Evolutionary conservation across 2,797 vertebrate species (phyloP).

Genomic region (Chiloscyllium punctatum): DNA sequence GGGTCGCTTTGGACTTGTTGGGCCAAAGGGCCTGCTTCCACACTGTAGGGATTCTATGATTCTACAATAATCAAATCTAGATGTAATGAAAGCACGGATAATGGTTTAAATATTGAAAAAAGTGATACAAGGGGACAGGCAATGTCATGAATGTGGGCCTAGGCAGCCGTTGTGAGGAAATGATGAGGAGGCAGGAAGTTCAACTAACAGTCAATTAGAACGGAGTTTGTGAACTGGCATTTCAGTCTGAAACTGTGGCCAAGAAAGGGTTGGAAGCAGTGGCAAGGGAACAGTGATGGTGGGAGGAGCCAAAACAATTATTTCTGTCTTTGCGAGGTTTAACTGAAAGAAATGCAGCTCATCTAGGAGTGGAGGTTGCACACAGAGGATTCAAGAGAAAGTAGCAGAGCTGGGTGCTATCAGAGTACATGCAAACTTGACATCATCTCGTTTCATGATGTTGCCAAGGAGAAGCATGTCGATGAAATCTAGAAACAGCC

Average conservation of each 20-base stretch:
- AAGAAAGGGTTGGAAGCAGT: not conserved
- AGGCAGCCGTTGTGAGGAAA: not conserved
- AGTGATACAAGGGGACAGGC: not conserved
- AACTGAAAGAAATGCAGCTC: not conserved
- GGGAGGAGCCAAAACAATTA: not conserved
- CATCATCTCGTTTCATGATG: not conserved
- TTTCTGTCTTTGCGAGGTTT: not conserved
- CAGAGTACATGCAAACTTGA: not conserved
- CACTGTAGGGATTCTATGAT: not conserved
- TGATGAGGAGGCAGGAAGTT: not conserved
- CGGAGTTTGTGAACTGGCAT: not conserved
- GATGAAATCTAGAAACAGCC: not conserved
- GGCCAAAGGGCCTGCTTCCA: no score
- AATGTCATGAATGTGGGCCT: not conserved
- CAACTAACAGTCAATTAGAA: not conserved
- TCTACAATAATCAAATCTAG: not conserved
- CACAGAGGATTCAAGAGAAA: not conserved
- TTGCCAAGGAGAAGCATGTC: not conserved
- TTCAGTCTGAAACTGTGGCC: not conserved
- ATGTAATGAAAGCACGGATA: not conserved
- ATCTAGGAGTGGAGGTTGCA: not conserved
- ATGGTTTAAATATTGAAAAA: not conserved
- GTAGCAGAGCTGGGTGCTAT: not conserved
- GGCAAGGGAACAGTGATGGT: not conserved
- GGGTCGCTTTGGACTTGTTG: no score